Conservation (phyloP, 30 jellyfish, hydroid and myxozoan species). For the Pseudorhiza aurosa region DNA sequence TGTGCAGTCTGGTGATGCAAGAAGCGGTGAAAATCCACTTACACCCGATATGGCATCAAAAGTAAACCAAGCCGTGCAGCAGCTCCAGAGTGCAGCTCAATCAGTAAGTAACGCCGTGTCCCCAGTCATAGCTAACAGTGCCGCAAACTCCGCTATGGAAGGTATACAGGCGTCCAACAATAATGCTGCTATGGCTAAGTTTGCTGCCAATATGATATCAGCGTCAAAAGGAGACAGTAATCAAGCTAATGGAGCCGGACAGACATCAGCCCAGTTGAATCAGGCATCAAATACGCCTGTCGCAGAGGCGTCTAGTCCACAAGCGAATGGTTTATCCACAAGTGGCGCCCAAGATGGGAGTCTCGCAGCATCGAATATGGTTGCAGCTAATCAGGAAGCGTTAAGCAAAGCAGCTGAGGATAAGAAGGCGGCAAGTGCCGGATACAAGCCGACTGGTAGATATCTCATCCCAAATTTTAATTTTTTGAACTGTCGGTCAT, state of each 20-base stretch:
- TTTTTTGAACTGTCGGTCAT: too few relatives aligned
- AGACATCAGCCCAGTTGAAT: background rate
- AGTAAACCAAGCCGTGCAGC: slow-evolving; percentile 53
- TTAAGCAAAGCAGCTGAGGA: slow-evolving; percentile 63
- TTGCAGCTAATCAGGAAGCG: slow-evolving; percentile 25
- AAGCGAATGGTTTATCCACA: slow-evolving; percentile 3
- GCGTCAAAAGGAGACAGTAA: slow-evolving; percentile 11
- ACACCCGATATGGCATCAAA: slow-evolving; percentile 21
- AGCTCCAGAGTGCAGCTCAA: slow-evolving; percentile 57
- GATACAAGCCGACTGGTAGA: slow-evolving; percentile 53
- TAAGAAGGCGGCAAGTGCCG: slow-evolving; percentile 36
- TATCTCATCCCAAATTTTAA: too few relatives aligned
- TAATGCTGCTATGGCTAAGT: slow-evolving; percentile 34
- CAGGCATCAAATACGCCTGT: background rate
- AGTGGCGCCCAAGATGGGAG: slow-evolving; percentile 22
- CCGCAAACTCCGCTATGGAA: slow-evolving; percentile 29
- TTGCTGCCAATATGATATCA: slow-evolving; percentile 46
- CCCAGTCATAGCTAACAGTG: slow-evolving; percentile 3
- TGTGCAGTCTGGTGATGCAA: slow-evolving; percentile 5
- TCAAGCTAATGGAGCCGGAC: slow-evolving; percentile 14
- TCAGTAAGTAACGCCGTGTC: slow-evolving; percentile 22
- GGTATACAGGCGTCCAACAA: slow-evolving; percentile 16
- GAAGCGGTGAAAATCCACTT: slow-evolving; percentile 27
- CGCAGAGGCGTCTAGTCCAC: background rate
- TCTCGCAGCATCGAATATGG: slow-evolving; percentile 55